These are phyloP conservation scores for Temnothorax curvispinosus DNA, from an alignment of 1,140 invertebrate species.

Conservation along the genomic window DNA sequence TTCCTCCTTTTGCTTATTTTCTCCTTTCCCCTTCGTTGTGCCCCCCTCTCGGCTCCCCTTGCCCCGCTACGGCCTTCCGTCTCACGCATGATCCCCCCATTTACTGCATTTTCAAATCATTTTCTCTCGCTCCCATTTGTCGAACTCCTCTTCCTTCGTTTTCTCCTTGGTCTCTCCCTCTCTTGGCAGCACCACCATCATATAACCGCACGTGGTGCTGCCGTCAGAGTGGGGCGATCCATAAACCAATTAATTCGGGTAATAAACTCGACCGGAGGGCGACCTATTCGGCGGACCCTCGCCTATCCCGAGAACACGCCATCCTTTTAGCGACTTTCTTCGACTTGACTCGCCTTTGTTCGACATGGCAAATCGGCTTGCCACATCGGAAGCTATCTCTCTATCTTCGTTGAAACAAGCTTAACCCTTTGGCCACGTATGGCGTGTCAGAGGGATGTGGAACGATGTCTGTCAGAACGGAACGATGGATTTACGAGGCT, in stretches of 20 bases:
- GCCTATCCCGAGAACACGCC: constrained; percentile 2
- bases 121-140: not conserved
- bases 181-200: not conserved
- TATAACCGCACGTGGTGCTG: constrained; percentile 52
- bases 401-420: constrained; percentile 8
- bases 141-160: not conserved
- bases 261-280: constrained; percentile 58
- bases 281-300: not conserved
- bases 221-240: constrained; percentile 42
- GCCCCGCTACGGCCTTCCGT: constrained; percentile 27
- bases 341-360: constrained; percentile 30
- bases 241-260: constrained; percentile 73
- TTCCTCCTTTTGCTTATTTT: constrained; percentile 57
- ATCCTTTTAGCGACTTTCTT: constrained; percentile 43
- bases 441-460: not conserved
- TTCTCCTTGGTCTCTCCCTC: not conserved
- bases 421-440: constrained; percentile 40
- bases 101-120: constrained; percentile 55
- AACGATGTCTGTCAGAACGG: not conserved
- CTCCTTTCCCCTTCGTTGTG: constrained; percentile 60
- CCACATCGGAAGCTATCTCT: constrained; percentile 6
- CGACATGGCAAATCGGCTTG: not conserved
- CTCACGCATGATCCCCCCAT: constrained; percentile 52
- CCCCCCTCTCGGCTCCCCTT: constrained; percentile 48
- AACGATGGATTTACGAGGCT: constrained; percentile 41